Base-by-base conservation (phyloP, 2,888 invertebrate genomes). In the Cinara cedri region DNA sequence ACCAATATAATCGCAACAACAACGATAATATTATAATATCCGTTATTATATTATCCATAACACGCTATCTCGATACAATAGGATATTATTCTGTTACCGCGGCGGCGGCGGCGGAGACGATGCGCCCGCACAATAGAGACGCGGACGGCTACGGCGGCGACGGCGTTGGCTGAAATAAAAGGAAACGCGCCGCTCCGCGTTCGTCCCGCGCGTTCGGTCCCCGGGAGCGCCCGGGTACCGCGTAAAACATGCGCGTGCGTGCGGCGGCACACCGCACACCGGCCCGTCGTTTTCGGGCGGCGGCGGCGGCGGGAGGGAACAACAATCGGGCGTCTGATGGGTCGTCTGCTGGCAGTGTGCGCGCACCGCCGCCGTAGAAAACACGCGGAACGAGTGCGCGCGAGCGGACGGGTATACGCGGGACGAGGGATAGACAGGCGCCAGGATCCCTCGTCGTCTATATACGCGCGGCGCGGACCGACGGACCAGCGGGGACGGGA, bases 251-350 rank as follows among this genome's bases (percentile, higher is more conserved):
- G 46, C 44, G 8, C 24, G 8, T n/a, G n/a, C n/a, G n/a, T n/a
- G n/a, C n/a, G n/a, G n/a, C n/a, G n/a, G n/a, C n/a, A n/a, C n/a
- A n/a, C n/a, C n/a, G n/a, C n/a, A n/a, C n/a, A n/a, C n/a, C n/a
- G n/a, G n/a, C n/a, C n/a, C 57, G 44, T 34, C 57, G 55, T 44
- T 44, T 44, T 71, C 44, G 55, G 63, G 16, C 9, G 11, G 51
- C 14, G 16, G 51, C 51, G 51, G 51, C 51, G 19, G 24, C 34
- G 8, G 57, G 8, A 44, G 54, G 24, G 44, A 55, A 71, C 57
- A 71, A 55, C 74, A 65, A 74, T 74, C 74, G 74, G 54, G 42
- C 66, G 55, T 55, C 68, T 76, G 76, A 76, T 76, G 76, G 68
- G 76, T 76, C 60, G 76, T 76, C 76, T 76, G 46, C 72, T n/a